Conservation (phyloP, 2,888 invertebrate genomes). For the Cephus pygmeus region DNA sequence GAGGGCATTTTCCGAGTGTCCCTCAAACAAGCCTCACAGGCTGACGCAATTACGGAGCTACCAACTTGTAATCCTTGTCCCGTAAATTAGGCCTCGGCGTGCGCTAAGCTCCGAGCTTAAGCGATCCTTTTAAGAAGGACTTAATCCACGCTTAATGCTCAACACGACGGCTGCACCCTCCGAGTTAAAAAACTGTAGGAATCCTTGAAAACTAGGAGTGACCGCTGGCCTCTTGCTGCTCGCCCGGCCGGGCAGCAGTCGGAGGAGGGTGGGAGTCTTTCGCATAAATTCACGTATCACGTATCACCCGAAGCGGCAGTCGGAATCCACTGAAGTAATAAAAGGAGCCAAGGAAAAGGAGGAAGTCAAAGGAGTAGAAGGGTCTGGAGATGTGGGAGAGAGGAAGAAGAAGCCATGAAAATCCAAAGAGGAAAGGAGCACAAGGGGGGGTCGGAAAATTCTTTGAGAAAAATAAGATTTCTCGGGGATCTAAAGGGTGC, state of each 20-base stretch:
- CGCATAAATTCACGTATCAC: too few species aligned
- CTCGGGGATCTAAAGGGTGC: too few species aligned
- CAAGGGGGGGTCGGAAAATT: too few species aligned
- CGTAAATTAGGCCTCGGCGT: slow-evolving; percentile 45
- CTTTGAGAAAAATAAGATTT: too few species aligned
- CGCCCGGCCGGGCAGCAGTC: too few species aligned
- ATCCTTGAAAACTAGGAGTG: not conserved
- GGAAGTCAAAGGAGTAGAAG: too few species aligned
- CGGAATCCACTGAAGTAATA: not conserved
- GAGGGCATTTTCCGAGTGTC: not conserved
- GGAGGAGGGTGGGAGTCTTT: too few species aligned
- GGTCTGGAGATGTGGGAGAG: too few species aligned
- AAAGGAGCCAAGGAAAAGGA: not conserved
- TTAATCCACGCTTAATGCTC: slow-evolving; percentile 51
- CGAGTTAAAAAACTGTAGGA: not conserved
- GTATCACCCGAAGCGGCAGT: too few species aligned
- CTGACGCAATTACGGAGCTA: slow-evolving; percentile 36
- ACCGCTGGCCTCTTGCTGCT: too few species aligned
- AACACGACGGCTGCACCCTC: slow-evolving; percentile 24
- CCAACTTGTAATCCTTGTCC: slow-evolving; percentile 50
- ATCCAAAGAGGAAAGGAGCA: too few species aligned
- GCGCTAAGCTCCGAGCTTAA: slow-evolving; percentile 51
- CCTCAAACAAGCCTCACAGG: slow-evolving; percentile 1
- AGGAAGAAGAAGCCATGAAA: too few species aligned
- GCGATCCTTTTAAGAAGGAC: slow-evolving; percentile 53